Evolutionary conservation across 2,113 vertebrate genomes (phyloP).

Genomic region (Sula dactylatra): DNA sequence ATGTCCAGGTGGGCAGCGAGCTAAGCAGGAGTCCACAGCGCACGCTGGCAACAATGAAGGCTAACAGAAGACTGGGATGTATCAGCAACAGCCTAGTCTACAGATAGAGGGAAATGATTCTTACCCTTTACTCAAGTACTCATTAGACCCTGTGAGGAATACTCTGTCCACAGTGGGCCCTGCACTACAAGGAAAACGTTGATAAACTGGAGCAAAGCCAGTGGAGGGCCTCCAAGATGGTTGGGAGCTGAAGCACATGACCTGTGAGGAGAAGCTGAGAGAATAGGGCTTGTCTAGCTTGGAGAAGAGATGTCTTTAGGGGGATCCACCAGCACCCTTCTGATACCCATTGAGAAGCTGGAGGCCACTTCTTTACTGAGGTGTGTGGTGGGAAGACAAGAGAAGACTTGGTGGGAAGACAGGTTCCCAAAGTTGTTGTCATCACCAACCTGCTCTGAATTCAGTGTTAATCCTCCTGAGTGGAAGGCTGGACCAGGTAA

Average conservation of each 20-base stretch:
- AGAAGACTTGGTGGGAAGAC: not conserved
- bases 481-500: not conserved
- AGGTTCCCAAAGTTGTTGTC: not conserved
- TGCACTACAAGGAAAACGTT: not conserved
- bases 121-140: not conserved
- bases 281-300: not conserved
- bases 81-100: not conserved
- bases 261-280: not conserved
- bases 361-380: not conserved
- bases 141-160: not conserved
- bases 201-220: not conserved
- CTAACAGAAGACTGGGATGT: not conserved
- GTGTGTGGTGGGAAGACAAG: not conserved
- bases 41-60: not conserved
- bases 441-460: not conserved
- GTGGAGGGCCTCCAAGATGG: not conserved
- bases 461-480: not conserved
- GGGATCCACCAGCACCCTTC: not conserved
- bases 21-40: accelerated
- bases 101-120: not conserved
- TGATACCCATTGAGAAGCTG: not conserved
- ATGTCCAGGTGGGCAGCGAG: not conserved
- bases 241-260: not conserved
- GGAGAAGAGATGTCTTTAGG: not conserved
- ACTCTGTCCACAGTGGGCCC: not conserved